Evolutionary conservation across 2,797 vertebrate species (phyloP).

Genomic region (Enteromius paludinosus): DNA sequence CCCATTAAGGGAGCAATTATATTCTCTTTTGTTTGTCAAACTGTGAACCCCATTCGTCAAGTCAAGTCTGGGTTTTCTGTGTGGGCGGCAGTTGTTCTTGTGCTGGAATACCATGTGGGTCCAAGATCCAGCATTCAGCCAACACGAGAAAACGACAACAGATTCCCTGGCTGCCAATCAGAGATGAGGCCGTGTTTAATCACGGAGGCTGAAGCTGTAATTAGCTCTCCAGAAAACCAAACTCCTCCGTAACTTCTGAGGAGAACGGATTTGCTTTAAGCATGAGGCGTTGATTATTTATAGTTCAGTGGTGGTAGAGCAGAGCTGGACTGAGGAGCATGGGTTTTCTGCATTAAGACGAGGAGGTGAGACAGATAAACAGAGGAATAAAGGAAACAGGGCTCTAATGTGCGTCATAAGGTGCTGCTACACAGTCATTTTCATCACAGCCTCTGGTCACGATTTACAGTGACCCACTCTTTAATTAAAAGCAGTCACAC

Average conservation of each 20-base stretch:
- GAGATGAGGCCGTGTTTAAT: slow-evolving; percentile 31
- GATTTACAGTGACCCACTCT: slow-evolving; percentile 39
- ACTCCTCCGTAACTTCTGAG: slow-evolving; percentile 41
- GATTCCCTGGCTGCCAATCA: slow-evolving; percentile 32
- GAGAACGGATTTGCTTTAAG: slow-evolving; percentile 22
- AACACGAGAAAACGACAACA: slow-evolving; percentile 17
- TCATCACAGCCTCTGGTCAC: slow-evolving; percentile 35
- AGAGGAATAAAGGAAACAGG: slow-evolving; percentile 1
- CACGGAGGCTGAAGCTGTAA: slow-evolving; percentile 34
- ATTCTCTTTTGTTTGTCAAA: slow-evolving; percentile 52
- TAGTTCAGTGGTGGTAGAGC: slow-evolving; percentile 11
- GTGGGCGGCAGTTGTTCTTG: slow-evolving; percentile 35
- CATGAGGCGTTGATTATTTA: slow-evolving; percentile 25
- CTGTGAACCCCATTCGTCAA: slow-evolving; percentile 21
- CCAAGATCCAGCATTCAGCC: slow-evolving; percentile 25
- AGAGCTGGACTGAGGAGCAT: slow-evolving; percentile 3
- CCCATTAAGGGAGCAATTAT: slow-evolving; percentile 31
- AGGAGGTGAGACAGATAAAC: neutral
- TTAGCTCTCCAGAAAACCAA: slow-evolving; percentile 40
- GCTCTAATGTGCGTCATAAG: slow-evolving; percentile 39
- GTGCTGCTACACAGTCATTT: slow-evolving; percentile 7
- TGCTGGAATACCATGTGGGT: slow-evolving; percentile 20
- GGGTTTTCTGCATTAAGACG: slow-evolving; percentile 7
- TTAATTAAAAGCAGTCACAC: slow-evolving; percentile 45
- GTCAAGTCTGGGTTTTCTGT: slow-evolving; percentile 35